Base-by-base conservation (phyloP, 2,888 invertebrate species). In the Chirona hameri region DNA sequence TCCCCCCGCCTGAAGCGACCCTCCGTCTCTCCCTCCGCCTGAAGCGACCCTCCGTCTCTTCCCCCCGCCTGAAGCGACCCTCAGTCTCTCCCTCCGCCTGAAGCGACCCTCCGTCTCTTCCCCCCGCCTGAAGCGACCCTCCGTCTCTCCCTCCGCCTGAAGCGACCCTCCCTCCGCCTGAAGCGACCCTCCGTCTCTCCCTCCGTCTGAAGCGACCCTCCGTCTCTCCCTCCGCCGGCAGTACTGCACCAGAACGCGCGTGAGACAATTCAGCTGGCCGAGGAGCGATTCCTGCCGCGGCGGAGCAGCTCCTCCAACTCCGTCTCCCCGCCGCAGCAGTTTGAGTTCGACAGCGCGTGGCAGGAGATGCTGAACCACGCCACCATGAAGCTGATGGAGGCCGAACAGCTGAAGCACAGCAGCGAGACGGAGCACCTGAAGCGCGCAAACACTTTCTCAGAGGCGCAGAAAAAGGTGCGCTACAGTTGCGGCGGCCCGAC, bases 341-440 rank as follows among this genome's bases (percentile, higher is more conserved):
- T 52, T 29, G 29, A 95, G 88, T 96, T 98, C 88, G 97, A 97
- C 89, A 94, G 94, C 89, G 96, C 97, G 86, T 97, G 97, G 97
- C 98, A 98, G 89, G 98, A 98, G 89, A 96, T 96, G 92, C 91
- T 98, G 84, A 98, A 97, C 90, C 96, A 97, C 90, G 97, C 97
- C 84, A 97, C 96, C 84, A 93, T 95, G 87, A 95, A 96, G 91
- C 95, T 97, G 48, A 96, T 94, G 93, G 96, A 97, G 87, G 97
- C 97, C 0, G 97, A 97, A 88, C 93, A 93, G 86, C 92, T 95
- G 86, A 97, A 96, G 88, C 93, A 96, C 12, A 94, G 94, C 86
- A 94, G 95, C 87, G 96, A 95, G 83, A 91, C 94, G 15, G 96
- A 96, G 87, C 97, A 98, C 88, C 94, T 94, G 87, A 91, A 91